These are phyloP conservation scores for Hydrotaea cyrtoneurina DNA, from an alignment of 2,888 invertebrate species.

Conservation along the genomic window DNA sequence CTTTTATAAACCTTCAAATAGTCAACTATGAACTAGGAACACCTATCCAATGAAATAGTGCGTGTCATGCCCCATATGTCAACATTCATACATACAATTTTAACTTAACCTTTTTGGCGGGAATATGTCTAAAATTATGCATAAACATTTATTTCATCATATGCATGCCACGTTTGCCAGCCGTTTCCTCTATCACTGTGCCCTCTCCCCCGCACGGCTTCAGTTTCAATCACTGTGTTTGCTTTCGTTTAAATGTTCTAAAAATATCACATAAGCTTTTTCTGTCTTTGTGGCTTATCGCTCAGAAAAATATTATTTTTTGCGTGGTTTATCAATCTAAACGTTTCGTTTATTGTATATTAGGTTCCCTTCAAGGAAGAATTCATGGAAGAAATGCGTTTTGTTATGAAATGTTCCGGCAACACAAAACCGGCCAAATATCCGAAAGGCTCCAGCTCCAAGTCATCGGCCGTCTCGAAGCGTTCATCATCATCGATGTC, in stretches of 20 bases:
- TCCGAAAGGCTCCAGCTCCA: conserved; percentile 74
- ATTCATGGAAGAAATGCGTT: conserved; percentile 86
- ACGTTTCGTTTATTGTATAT: background rate
- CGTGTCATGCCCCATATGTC: too few relatives aligned
- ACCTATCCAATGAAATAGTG: too few relatives aligned
- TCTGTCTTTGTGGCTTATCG: background rate
- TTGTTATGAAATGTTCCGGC: conserved; percentile 87
- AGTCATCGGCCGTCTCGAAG: conserved; percentile 69
- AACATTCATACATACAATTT: too few relatives aligned
- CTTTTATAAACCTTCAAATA: too few relatives aligned
- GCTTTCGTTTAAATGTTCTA: conserved; percentile 14
- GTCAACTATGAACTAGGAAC: too few relatives aligned
- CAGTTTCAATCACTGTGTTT: conserved; percentile 9
- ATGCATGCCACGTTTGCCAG: background rate
- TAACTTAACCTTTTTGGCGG: too few relatives aligned
- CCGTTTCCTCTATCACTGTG: too few relatives aligned
- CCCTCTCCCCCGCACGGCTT: too few relatives aligned
- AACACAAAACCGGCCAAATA: conserved; percentile 87
- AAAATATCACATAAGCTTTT: background rate
- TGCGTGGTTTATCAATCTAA: too few relatives aligned
- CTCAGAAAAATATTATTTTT: background rate
- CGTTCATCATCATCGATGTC: conserved; percentile 71
- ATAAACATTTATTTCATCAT: background rate
- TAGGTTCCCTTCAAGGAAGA: conserved; percentile 87
- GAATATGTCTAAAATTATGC: conserved; percentile 24